A percentile compares a stretch with the other conserved stretches of the same genome.
These are phyloP conservation scores for Heliangelus exortis DNA, from an alignment of 2,797 vertebrate species.

Conservation along the genomic window DNA sequence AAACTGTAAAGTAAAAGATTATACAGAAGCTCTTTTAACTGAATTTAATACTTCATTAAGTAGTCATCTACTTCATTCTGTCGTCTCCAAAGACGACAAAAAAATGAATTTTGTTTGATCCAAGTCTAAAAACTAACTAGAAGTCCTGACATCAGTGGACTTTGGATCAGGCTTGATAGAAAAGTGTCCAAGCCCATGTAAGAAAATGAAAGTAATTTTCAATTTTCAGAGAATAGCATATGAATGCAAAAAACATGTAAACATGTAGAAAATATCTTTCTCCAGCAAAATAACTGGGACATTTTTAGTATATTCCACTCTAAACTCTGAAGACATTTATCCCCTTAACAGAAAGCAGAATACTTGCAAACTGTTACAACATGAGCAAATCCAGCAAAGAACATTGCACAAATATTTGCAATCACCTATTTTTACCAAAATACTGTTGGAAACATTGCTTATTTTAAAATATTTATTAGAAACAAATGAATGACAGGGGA, in stretches of 20 bases:
- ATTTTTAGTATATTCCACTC: background rate
- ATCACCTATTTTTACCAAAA: background rate
- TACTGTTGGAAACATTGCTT: background rate
- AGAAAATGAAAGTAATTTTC: background rate
- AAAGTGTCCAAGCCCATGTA: accelerated
- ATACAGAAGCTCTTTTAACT: background rate
- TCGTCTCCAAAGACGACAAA: background rate
- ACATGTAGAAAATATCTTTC: background rate
- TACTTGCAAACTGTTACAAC: background rate
- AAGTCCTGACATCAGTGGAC: background rate
- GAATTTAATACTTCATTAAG: background rate
- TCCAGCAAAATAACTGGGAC: background rate
- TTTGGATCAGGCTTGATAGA: background rate
- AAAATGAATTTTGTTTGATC: background rate
- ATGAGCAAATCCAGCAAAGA: background rate
- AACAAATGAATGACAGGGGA: background rate
- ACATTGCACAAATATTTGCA: background rate
- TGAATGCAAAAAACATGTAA: too few relatives aligned
- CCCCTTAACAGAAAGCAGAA: background rate
- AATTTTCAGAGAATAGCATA: background rate
- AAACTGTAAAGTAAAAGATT: background rate
- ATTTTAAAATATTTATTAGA: background rate
- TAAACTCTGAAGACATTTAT: background rate
- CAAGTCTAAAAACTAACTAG: background rate
- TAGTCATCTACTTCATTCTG: too few relatives aligned